phyloP scores from a whole-genome alignment of 2,113 vertebrate species.

The Dissostichus mawsoni region DNA sequence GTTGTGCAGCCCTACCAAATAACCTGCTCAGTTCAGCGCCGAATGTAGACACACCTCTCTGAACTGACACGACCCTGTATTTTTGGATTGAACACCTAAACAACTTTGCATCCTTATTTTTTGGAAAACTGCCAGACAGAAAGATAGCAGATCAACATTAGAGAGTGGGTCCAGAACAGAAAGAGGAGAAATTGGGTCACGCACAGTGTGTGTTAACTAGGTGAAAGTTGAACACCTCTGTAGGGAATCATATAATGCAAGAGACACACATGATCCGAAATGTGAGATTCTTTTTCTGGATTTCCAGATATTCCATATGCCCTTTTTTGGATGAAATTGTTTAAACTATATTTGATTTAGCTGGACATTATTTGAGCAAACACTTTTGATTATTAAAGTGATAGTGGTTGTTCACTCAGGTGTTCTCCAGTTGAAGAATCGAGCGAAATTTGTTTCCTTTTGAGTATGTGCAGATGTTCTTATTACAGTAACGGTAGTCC shows the following conservation, averaged over 20 bases:
- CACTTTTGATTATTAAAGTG: too few relatives aligned
- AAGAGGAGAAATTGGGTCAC: neutral
- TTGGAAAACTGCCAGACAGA: neutral
- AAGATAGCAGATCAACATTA: neutral
- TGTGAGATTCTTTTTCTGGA: too few relatives aligned
- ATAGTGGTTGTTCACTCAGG: neutral
- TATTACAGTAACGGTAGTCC: neutral
- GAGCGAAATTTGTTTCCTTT: too few relatives aligned
- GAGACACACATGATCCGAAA: neutral
- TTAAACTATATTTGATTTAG: too few relatives aligned
- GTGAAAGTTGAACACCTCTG: slow-evolving; percentile 29
- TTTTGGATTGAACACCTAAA: neutral
- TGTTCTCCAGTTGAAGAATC: neutral
- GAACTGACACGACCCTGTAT: neutral
- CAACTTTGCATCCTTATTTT: neutral
- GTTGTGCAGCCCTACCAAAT: too few relatives aligned
- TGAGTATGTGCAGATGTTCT: too few relatives aligned
- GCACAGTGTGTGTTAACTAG: slow-evolving; percentile 3
- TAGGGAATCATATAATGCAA: neutral
- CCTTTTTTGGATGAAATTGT: too few relatives aligned
- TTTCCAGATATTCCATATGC: too few relatives aligned
- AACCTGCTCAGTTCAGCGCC: slow-evolving; percentile 11
- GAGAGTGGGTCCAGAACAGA: neutral
- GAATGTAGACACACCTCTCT: too few relatives aligned
- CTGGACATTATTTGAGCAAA: too few relatives aligned